These are phyloP conservation scores for Macheiramphus alcinus DNA, from an alignment of 2,113 vertebrate species.

Conservation along the genomic window DNA sequence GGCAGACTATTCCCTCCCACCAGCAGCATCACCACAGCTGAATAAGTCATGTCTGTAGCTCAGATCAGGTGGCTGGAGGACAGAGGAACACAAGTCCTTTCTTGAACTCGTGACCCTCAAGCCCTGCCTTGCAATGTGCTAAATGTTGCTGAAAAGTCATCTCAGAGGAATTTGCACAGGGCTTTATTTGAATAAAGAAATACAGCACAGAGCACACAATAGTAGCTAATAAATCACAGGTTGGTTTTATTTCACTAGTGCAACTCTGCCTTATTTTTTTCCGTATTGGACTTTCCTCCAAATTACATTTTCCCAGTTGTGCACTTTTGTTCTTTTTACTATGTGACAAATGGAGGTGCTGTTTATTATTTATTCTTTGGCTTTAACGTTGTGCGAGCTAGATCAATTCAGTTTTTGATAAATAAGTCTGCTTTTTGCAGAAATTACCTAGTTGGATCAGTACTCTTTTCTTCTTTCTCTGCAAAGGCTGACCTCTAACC, in stretches of 20 bases:
- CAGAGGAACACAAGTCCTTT: constrained; percentile 6
- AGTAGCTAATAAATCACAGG: constrained; percentile 46
- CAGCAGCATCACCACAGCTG: background rate
- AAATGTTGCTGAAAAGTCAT: constrained; percentile 37
- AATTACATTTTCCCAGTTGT: constrained; percentile 54
- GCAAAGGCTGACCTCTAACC: constrained; percentile 45
- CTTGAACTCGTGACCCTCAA: constrained; percentile 15
- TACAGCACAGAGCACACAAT: constrained; percentile 3
- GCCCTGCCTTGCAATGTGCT: background rate
- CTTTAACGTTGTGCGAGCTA: constrained; percentile 43
- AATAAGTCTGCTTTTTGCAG: constrained; percentile 52
- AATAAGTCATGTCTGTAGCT: background rate
- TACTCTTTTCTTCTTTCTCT: constrained; percentile 27
- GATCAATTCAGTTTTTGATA: constrained; percentile 58
- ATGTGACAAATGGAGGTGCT: constrained; percentile 55
- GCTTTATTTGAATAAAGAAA: constrained; percentile 49
- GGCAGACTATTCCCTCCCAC: background rate
- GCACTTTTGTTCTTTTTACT: constrained; percentile 36
- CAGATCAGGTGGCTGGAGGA: constrained; percentile 9
- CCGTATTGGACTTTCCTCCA: background rate
- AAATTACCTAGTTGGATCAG: constrained; percentile 55
- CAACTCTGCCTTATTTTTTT: constrained; percentile 42
- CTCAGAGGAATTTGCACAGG: background rate
- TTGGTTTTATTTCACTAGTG: background rate
- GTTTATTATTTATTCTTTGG: constrained; percentile 63